Evolutionary conservation across 2,797 vertebrate genomes (phyloP).

Genomic region (Helostoma temminkii): DNA sequence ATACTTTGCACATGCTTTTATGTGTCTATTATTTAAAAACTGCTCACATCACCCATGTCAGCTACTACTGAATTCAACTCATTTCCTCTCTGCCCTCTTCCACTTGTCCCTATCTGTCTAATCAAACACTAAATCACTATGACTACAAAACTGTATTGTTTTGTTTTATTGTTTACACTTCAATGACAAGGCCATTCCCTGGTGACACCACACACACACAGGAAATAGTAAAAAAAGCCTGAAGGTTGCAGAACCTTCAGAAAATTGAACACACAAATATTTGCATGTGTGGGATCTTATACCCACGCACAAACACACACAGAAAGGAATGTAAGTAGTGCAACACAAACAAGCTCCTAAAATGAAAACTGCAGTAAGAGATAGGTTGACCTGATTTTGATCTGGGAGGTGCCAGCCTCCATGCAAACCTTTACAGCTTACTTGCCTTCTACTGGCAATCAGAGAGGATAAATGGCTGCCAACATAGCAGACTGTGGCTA

Average conservation of each 20-base stretch:
- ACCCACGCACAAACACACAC: constrained; percentile 1
- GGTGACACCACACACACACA: constrained; percentile 58
- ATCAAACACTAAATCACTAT: constrained; percentile 60
- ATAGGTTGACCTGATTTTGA: constrained; percentile 51
- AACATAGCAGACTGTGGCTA: constrained; percentile 7
- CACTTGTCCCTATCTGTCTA: constrained; percentile 20
- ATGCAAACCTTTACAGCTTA: constrained; percentile 31
- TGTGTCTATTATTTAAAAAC: constrained; percentile 23
- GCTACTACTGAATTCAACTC: constrained; percentile 58
- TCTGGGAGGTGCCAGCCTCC: constrained; percentile 10
- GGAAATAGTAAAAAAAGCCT: constrained; percentile 41
- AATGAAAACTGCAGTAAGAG: constrained; percentile 44
- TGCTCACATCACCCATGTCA: constrained; percentile 10
- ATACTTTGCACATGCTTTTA: constrained; percentile 1
- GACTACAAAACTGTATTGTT: constrained; percentile 38
- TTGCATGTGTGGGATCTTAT: constrained; percentile 4
- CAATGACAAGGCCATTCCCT: constrained; percentile 27
- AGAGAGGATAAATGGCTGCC: constrained; percentile 24
- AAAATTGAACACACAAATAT: constrained; percentile 28
- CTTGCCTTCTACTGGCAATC: constrained; percentile 41
- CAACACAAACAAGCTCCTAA: constrained; percentile 34
- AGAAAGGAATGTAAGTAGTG: constrained; percentile 11
- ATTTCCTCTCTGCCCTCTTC: constrained; percentile 56
- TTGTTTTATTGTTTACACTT: too few relatives aligned
- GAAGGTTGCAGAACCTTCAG: constrained; percentile 41